phyloP scores from a whole-genome alignment of 2,797 vertebrate genomes.

The Halcyon badia region DNA sequence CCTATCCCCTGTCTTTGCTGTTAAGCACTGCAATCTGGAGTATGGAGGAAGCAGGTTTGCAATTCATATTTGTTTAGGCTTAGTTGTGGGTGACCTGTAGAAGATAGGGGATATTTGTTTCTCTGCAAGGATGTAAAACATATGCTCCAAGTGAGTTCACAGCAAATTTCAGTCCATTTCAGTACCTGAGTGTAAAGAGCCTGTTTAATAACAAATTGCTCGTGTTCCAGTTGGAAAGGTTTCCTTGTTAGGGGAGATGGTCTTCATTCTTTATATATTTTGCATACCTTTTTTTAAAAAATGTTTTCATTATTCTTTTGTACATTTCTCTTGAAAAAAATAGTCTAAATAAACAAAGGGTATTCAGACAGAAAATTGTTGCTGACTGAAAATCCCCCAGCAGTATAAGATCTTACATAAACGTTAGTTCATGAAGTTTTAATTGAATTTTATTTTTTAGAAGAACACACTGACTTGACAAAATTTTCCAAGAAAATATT shows the following conservation, averaged over 20 bases:
- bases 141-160: rapidly evolving
- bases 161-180: neutral
- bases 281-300: too few relatives aligned
- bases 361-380: neutral
- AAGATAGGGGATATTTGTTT: neutral
- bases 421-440: neutral
- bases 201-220: neutral
- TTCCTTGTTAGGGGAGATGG: neutral
- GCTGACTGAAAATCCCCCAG: neutral
- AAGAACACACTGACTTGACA: neutral
- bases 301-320: neutral
- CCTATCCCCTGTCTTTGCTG: neutral
- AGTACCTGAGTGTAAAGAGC: neutral
- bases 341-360: too few relatives aligned
- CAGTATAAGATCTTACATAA: neutral
- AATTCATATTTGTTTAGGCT: neutral
- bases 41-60: neutral
- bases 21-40: neutral
- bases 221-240: neutral
- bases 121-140: neutral
- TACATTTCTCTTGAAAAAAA: neutral
- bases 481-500: neutral
- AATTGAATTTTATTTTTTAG: neutral
- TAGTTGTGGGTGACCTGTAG: neutral
- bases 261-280: neutral